Evolutionary conservation across 2,797 vertebrate genomes (phyloP).

Genomic region (Morus bassanus): DNA sequence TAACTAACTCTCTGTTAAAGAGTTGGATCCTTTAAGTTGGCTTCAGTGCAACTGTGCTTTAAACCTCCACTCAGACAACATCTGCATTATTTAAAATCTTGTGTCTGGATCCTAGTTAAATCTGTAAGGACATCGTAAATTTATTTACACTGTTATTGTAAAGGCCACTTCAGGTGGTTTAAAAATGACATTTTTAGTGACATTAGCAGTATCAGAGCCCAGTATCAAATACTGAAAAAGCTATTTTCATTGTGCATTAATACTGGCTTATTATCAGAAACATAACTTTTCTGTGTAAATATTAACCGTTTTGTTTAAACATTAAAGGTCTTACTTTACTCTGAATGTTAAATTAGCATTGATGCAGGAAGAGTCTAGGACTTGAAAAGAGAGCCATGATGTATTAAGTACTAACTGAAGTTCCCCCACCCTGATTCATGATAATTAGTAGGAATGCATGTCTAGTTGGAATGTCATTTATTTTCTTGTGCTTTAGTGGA

Average conservation of each 20-base stretch:
- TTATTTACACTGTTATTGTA: conserved; percentile 31
- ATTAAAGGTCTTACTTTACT: conserved; percentile 65
- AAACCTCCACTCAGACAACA: neutral
- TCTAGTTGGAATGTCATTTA: conserved; percentile 55
- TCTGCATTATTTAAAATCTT: neutral
- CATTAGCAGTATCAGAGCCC: conserved; percentile 38
- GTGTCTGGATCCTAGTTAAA: neutral
- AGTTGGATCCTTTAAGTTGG: neutral
- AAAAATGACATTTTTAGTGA: conserved; percentile 62
- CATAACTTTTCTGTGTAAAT: conserved; percentile 68
- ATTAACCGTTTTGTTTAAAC: conserved; percentile 70
- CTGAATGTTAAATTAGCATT: conserved; percentile 45
- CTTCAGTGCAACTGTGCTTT: neutral
- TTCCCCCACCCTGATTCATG: conserved; percentile 49
- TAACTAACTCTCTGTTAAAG: neutral
- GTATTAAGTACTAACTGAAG: conserved; percentile 49
- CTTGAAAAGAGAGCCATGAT: conserved; percentile 54
- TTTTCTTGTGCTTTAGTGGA: conserved; percentile 31
- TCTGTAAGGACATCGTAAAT: neutral
- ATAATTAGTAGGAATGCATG: conserved; percentile 51
- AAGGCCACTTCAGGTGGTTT: conserved; percentile 58
- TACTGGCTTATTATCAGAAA: conserved; percentile 66
- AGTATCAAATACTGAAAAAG: conserved; percentile 59
- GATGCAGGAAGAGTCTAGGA: conserved; percentile 46
- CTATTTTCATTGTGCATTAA: conserved; percentile 56